These are phyloP conservation scores for human (Homo sapiens) DNA, from an alignment of 2,113 vertebrate species.

Conservation along the genomic window DNA sequence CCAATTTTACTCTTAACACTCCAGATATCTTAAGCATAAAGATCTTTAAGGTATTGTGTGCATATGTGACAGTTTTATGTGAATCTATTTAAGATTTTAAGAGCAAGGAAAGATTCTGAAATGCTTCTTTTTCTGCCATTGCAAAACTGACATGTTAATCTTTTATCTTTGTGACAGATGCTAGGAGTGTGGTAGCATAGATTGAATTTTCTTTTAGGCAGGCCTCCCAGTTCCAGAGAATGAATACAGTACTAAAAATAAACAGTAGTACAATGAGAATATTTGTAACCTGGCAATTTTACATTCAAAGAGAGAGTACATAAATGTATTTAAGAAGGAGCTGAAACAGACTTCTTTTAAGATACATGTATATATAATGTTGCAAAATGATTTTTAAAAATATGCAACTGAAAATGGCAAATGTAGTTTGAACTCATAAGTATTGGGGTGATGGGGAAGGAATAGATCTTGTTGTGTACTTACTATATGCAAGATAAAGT, in stretches of 20 bases:
- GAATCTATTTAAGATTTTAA: slow-evolving; percentile 19
- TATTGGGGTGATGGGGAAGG: background rate
- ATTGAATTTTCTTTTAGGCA: background rate
- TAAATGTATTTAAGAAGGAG: background rate
- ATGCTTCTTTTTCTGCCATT: background rate
- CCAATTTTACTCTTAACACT: background rate
- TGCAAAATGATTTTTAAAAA: background rate
- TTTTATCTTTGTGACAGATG: slow-evolving; percentile 20
- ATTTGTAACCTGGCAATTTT: slow-evolving; percentile 28
- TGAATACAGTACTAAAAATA: background rate
- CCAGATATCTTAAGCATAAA: background rate
- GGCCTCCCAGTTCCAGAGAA: slow-evolving; percentile 1
- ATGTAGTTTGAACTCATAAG: background rate
- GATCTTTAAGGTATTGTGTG: background rate
- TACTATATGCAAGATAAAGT: background rate
- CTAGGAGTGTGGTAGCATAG: background rate
- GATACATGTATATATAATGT: background rate
- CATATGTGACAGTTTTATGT: background rate
- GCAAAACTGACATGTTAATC: slow-evolving; percentile 3
- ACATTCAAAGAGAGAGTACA: background rate
- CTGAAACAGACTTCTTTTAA: slow-evolving; percentile 11
- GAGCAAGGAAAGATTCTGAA: slow-evolving; percentile 4
- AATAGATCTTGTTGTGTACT: background rate
- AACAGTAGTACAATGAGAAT: background rate
- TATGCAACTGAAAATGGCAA: background rate